phyloP scores from a whole-genome alignment of 1,140 invertebrate species.

The Pseudomyrmex sp. region DNA sequence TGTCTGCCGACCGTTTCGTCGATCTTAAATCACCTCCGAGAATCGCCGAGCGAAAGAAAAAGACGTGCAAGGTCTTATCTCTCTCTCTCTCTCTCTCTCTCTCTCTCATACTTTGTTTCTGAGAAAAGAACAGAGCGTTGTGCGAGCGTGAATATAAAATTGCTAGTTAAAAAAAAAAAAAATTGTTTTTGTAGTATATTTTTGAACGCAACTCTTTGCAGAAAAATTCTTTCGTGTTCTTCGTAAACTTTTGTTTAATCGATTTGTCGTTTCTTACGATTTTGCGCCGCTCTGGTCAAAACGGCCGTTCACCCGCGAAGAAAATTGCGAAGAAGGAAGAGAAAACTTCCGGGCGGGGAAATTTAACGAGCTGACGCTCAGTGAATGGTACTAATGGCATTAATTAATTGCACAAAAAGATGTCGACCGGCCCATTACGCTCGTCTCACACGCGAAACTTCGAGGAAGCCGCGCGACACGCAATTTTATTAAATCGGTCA shows the following conservation, averaged over 20 bases:
- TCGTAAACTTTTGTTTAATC: not conserved
- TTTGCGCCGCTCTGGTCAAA: slow-evolving; percentile 57
- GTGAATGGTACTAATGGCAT: slow-evolving; percentile 80
- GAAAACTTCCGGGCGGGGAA: slow-evolving; percentile 41
- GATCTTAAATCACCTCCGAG: not conserved
- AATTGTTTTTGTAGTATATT: too few relatives aligned
- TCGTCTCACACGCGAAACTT: slow-evolving; percentile 75
- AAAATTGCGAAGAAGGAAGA: slow-evolving; percentile 5
- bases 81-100: not conserved
- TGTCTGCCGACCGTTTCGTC: not conserved
- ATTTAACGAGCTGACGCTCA: slow-evolving; percentile 77
- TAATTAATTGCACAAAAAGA: slow-evolving; percentile 81
- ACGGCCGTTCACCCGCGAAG: slow-evolving; percentile 69
- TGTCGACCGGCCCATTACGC: slow-evolving; percentile 75
- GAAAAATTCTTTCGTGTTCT: not conserved
- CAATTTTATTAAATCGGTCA: slow-evolving; percentile 46
- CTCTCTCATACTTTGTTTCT: too few relatives aligned
- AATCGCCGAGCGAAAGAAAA: not conserved
- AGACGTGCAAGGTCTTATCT: not conserved
- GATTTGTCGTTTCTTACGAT: not conserved
- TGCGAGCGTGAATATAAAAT: too few relatives aligned
- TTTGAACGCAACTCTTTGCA: not conserved
- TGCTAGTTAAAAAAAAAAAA: too few relatives aligned
- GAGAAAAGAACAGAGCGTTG: not conserved
- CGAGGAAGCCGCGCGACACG: slow-evolving; percentile 48